Base-by-base conservation (phyloP, 2,113 vertebrate genomes). In the Herpailurus yagouaroundi region DNA sequence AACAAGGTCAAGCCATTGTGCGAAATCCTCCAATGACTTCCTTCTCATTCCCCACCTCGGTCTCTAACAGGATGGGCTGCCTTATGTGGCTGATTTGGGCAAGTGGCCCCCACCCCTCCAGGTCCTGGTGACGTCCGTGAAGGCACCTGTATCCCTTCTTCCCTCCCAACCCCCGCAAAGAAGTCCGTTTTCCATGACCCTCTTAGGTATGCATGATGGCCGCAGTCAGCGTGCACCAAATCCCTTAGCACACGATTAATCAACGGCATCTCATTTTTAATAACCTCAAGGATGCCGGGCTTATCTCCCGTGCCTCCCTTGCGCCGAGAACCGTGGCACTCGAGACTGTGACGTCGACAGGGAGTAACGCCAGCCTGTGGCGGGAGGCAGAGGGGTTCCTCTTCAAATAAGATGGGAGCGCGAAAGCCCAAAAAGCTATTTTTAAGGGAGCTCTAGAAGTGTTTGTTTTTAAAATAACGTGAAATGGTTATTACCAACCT, bases 401-500 rank as follows among this genome's bases (percentile, higher is more conserved):
- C 80, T 93, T 48, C 45, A 92, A 94, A 88, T 69, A 64, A 95
- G 50, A 66, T 0, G 14, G 81, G 71, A 57, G 68, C 7, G 55
- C 1, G 0, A 68, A 38, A 93, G 57, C 76, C 93, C 38, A 8
- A 21, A 66, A 69, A 48, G 57, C 88, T 92, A 87, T 97, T 96
- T 96, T 97, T 91, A 80, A 95, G 76, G 16, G 48, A 55, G 68
- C 82, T 91, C 71, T 92, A 57, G 31, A 88, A 91, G 77, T 48
- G 91, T 95, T 97, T 95, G 93, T 90, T 95, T 97, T 87, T 89
- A 73, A 96, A 97, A 81, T 88, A 90, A 63, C 86, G 33, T 27
- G 84, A 95, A 93, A 97, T n/a, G 92, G 95, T 95, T 96, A 96
- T 97, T 95, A 95, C 66, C 7, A 66, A 89, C 91, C 69, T 52